phyloP scores from a whole-genome alignment of 2,888 invertebrate genomes.

The Drosophila phalerata region DNA sequence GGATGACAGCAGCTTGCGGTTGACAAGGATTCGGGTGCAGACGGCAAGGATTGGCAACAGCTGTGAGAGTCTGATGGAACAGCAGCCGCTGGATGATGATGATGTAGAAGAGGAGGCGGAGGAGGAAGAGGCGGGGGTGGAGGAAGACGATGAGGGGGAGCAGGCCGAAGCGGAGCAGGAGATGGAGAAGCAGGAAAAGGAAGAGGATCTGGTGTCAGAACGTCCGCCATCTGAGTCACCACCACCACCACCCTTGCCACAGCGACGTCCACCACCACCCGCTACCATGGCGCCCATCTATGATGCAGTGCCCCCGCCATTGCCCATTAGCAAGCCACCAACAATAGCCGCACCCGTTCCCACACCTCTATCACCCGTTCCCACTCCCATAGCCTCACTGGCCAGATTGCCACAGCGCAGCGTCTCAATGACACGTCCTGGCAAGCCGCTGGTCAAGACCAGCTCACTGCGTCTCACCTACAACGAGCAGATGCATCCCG shows the following conservation, averaged over 20 bases:
- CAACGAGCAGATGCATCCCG: slow-evolving; percentile 82
- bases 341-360: neutral
- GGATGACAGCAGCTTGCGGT: slow-evolving; percentile 54
- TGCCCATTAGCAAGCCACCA: slow-evolving; percentile 68
- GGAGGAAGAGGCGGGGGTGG: slow-evolving; percentile 8
- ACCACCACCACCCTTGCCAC: slow-evolving; percentile 78
- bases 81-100: slow-evolving; percentile 46
- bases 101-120: slow-evolving; percentile 39
- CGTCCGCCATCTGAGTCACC: slow-evolving; percentile 74
- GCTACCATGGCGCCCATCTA: slow-evolving; percentile 48
- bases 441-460: slow-evolving; percentile 83
- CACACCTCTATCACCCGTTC: neutral
- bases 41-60: slow-evolving; percentile 75
- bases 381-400: neutral
- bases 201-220: slow-evolving; percentile 43
- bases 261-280: slow-evolving; percentile 59
- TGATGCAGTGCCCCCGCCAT: slow-evolving; percentile 65
- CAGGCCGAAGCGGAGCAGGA: slow-evolving; percentile 34
- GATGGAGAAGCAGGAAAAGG: slow-evolving; percentile 47
- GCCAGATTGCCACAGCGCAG: slow-evolving; percentile 69
- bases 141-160: neutral
- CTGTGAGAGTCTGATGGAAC: slow-evolving; percentile 77
- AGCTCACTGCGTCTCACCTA: slow-evolving; percentile 82
- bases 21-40: slow-evolving; percentile 53
- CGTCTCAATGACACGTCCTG: slow-evolving; percentile 72